Evolutionary conservation across 2,888 invertebrate genomes (phyloP).

Genomic region (Isotomurus palustris): DNA sequence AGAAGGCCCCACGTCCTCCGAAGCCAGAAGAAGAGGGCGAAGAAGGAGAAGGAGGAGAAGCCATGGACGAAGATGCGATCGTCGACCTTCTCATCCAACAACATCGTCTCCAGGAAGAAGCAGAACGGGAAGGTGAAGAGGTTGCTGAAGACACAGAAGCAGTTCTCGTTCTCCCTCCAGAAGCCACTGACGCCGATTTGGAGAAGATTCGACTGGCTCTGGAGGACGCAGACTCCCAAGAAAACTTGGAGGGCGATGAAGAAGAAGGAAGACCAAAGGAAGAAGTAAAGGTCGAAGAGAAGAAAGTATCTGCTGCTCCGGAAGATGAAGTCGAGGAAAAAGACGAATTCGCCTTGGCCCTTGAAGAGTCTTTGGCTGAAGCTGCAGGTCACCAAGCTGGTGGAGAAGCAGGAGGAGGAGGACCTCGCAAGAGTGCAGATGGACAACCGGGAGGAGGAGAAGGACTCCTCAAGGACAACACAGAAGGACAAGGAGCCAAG

Average conservation of each 20-base stretch:
- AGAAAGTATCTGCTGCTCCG: slow-evolving; percentile 6
- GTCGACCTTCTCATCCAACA: slow-evolving; percentile 29
- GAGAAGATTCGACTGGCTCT: slow-evolving; percentile 2
- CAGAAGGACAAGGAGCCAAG: slow-evolving; percentile 15
- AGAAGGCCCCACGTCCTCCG: neutral
- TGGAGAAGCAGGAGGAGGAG: slow-evolving; percentile 8
- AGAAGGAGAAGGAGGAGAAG: slow-evolving; percentile 8
- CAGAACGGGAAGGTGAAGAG: slow-evolving; percentile 10
- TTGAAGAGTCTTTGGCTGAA: slow-evolving; percentile 7
- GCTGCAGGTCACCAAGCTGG: neutral
- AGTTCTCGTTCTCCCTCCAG: neutral
- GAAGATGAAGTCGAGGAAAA: slow-evolving; percentile 15
- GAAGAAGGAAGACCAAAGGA: slow-evolving; percentile 19
- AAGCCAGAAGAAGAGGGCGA: slow-evolving; percentile 13
- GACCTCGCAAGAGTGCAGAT: neutral
- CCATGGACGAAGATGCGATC: slow-evolving; percentile 27
- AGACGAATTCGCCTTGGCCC: slow-evolving; percentile 26
- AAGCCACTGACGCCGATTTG: neutral
- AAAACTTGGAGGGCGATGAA: slow-evolving; percentile 7
- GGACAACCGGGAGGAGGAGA: neutral
- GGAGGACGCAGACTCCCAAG: slow-evolving; percentile 3
- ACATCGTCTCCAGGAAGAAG: slow-evolving; percentile 26
- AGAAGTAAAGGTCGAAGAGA: slow-evolving; percentile 13
- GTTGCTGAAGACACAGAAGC: slow-evolving; percentile 15
- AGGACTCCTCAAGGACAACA: neutral